Conservation (phyloP, 2,113 vertebrate genomes). For the Polypterus bichir region DNA sequence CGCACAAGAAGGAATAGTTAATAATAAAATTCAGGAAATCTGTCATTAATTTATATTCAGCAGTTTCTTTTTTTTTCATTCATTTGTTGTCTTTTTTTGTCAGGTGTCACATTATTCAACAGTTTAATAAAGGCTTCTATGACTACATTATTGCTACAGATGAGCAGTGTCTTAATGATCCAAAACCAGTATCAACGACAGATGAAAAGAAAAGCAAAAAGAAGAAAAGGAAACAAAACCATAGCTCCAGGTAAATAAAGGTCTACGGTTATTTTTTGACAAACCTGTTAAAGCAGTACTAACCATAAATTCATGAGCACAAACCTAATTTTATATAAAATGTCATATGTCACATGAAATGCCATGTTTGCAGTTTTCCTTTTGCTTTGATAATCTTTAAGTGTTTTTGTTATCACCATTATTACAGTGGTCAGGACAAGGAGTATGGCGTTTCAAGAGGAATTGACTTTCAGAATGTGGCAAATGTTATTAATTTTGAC, state of each 20-base stretch:
- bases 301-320: background rate
- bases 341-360: too few relatives aligned
- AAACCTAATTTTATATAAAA: too few relatives aligned
- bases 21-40: too few relatives aligned
- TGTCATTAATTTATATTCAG: too few relatives aligned
- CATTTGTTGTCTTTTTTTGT: background rate
- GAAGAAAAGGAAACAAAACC: conserved; percentile 24
- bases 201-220: conserved; percentile 35
- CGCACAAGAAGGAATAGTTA: too few relatives aligned
- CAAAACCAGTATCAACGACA: conserved; percentile 4
- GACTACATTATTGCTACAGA: conserved; percentile 84
- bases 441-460: conserved; percentile 77
- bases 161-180: conserved; percentile 44
- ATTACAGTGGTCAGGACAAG: conserved; percentile 45
- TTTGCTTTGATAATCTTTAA: too few relatives aligned
- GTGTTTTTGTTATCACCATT: background rate
- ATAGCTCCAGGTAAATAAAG: too few relatives aligned
- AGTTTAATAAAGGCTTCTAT: conserved; percentile 85
- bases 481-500: conserved; percentile 80
- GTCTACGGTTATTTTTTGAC: too few relatives aligned
- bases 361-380: too few relatives aligned
- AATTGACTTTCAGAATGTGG: conserved; percentile 82
- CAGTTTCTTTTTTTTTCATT: too few relatives aligned
- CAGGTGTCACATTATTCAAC: conserved; percentile 82
- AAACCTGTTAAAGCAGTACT: background rate